phyloP scores from a whole-genome alignment of 2,797 vertebrate genomes.

The Aphelocoma californica region DNA sequence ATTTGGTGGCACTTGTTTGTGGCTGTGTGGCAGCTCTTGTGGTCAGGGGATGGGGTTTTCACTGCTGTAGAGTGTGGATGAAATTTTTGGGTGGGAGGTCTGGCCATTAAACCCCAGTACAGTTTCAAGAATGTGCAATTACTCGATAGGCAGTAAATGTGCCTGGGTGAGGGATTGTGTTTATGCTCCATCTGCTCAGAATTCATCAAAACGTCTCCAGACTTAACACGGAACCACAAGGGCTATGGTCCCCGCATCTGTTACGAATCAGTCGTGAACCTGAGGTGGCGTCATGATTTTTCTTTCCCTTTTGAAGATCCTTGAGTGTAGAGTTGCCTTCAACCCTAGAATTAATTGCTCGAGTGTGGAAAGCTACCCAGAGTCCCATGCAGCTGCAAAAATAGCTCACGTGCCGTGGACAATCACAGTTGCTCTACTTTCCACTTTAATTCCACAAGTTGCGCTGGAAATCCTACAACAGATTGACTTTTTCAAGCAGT shows the following conservation, averaged over 20 bases:
- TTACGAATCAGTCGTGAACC: constrained; percentile 47
- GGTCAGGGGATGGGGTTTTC: background rate
- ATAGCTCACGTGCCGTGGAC: background rate
- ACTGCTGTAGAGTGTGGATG: background rate
- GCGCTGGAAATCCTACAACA: background rate
- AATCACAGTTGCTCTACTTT: background rate
- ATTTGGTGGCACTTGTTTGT: background rate
- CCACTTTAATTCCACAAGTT: background rate
- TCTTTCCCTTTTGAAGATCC: constrained; percentile 51
- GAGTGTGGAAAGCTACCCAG: constrained; percentile 29
- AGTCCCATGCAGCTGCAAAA: constrained; percentile 41
- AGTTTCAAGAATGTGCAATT: background rate
- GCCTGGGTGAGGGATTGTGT: constrained; percentile 21
- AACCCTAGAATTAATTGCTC: constrained; percentile 52
- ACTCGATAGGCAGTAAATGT: constrained; percentile 4
- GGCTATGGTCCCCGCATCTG: constrained; percentile 37
- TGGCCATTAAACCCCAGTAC: background rate
- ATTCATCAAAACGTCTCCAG: constrained; percentile 57
- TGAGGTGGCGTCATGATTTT: constrained; percentile 22
- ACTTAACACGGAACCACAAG: background rate
- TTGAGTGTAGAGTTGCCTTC: constrained; percentile 54
- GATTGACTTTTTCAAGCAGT: background rate
- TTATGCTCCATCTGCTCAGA: constrained; percentile 60
- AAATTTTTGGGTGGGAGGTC: background rate
- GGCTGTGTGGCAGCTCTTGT: background rate